Evolutionary conservation across 1,140 invertebrate species (phyloP).

Genomic region (Parasteatoda tepidariorum): DNA sequence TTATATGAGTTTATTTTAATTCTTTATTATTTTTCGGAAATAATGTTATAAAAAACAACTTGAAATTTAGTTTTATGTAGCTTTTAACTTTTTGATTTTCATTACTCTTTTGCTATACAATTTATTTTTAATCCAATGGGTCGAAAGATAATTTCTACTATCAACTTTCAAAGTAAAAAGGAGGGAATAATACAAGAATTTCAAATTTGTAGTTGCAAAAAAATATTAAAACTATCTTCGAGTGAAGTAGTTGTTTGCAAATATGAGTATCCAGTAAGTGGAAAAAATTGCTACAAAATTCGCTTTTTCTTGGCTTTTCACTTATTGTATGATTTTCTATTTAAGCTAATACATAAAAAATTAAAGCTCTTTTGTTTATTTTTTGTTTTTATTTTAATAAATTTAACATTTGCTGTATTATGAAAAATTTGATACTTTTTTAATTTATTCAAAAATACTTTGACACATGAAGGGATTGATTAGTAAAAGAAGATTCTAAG

Average conservation of each 20-base stretch:
- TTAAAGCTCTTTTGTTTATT: background rate
- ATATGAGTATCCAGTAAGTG: slow-evolving; percentile 53
- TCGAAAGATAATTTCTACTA: background rate
- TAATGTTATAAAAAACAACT: too few relatives aligned
- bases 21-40: too few relatives aligned
- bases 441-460: too few relatives aligned
- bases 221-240: background rate
- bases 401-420: background rate
- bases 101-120: background rate
- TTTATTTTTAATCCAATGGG: background rate
- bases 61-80: too few relatives aligned
- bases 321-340: too few relatives aligned
- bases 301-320: too few relatives aligned
- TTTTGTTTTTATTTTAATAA: too few relatives aligned
- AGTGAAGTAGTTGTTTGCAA: slow-evolving; percentile 4
- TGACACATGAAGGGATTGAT: too few relatives aligned
- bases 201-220: background rate
- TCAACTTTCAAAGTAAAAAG: background rate
- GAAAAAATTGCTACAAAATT: background rate
- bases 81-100: background rate
- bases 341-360: background rate
- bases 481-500: too few relatives aligned
- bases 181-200: background rate
- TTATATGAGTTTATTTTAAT: too few relatives aligned
- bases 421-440: background rate